A percentile compares a stretch with the other conserved stretches of the same genome.
Conservation (phyloP, 2,797 vertebrate genomes). For the Gymnodraco acuticeps region DNA sequence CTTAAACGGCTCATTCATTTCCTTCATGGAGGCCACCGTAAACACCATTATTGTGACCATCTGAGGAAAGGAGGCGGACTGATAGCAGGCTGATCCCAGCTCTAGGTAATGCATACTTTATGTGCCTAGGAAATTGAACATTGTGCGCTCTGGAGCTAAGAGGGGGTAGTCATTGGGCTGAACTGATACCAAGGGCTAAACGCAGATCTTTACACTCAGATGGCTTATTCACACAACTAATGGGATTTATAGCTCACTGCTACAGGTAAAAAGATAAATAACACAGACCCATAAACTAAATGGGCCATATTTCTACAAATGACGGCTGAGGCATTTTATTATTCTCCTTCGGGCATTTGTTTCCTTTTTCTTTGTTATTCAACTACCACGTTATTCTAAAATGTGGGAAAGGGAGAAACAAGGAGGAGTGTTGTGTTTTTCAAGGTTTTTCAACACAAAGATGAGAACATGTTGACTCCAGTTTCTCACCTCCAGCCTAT, state of each 20-base stretch:
- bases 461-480: background rate
- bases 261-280: conserved; percentile 38
- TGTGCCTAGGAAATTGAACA: conserved; percentile 66
- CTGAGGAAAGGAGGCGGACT: conserved; percentile 52
- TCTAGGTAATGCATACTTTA: conserved; percentile 64
- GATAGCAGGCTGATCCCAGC: conserved; percentile 62
- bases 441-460: conserved; percentile 14
- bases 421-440: conserved; percentile 20
- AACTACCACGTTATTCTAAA: conserved; percentile 8
- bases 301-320: conserved; percentile 40
- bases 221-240: conserved; percentile 66
- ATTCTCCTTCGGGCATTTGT: conserved; percentile 7
- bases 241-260: conserved; percentile 55
- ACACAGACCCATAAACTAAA: conserved; percentile 43
- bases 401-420: background rate
- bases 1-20: conserved; percentile 64
- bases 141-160: conserved; percentile 43
- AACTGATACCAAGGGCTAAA: conserved; percentile 70
- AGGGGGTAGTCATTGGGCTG: conserved; percentile 63
- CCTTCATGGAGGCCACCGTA: conserved; percentile 54
- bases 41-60: conserved; percentile 58
- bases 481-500: conserved; percentile 92
- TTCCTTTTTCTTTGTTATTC: conserved; percentile 4
- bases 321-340: conserved; percentile 11
- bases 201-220: conserved; percentile 68